Conservation (phyloP, 92 coral and sea anemone genomes). For the Porites divaricata region DNA sequence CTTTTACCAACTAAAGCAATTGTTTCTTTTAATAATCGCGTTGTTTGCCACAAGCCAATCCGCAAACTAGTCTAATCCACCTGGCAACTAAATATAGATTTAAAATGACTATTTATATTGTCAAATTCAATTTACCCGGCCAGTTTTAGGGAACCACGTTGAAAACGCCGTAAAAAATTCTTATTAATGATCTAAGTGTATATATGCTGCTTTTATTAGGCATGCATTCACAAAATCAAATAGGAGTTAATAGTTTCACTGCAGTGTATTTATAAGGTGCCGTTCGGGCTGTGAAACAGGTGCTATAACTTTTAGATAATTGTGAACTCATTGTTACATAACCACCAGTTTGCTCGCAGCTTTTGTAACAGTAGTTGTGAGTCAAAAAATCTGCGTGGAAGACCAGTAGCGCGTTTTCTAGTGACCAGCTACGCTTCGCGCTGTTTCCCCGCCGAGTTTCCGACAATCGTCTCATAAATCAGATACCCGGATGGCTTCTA, state of each 20-base stretch:
- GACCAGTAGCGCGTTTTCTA: not conserved
- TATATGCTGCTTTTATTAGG: not conserved
- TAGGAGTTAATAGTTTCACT: not conserved
- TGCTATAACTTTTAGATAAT: not conserved
- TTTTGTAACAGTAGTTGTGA: not conserved
- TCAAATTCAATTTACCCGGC: too few species aligned
- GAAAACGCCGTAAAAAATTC: not conserved
- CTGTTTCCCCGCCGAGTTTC: not conserved
- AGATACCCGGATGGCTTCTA: not conserved
- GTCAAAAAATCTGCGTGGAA: not conserved
- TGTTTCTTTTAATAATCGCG: slow-evolving; percentile 1
- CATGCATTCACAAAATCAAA: not conserved
- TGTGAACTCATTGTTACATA: not conserved
- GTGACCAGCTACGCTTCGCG: not conserved
- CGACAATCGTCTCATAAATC: not conserved
- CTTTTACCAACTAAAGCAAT: not conserved
- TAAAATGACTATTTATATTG: not conserved
- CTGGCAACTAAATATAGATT: not conserved
- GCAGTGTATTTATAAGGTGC: not conserved
- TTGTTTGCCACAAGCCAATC: slow-evolving; percentile 6
- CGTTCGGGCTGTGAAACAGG: not conserved
- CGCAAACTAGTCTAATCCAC: not conserved
- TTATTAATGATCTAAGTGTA: not conserved
- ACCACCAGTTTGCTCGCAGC: not conserved
- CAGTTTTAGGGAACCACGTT: too few species aligned